Evolutionary conservation across 2,113 vertebrate genomes (phyloP), one percentile per base, ranked within the genome.

Genomic region (Ptychochromis oligacanthus): DNA sequence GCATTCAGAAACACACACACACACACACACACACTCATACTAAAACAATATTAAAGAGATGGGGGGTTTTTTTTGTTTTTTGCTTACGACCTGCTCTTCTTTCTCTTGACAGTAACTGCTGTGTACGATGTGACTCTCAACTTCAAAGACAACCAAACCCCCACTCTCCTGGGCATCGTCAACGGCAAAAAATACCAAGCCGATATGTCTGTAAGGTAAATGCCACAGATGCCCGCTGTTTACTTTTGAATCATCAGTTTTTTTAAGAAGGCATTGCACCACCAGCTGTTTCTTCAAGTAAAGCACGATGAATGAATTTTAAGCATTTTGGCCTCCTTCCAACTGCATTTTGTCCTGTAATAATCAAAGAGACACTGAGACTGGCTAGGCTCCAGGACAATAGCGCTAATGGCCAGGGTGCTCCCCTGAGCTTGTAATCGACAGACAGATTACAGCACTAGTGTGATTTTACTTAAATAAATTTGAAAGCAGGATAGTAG

Each of bases 121-220:
- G 97, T 99, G 40, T 99, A 99, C 6, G 98, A 99, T 14, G 98
- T 99, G 88, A 99, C 98, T 17, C 95, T 99, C 64, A 99, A 99
- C 93, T 99, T 99, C 95, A 96, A 97, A 95, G 97, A 97, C 90
- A 98, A 98, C 88, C 97, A 99, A 90, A 99, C 96, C 84, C 98
- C 98, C 0, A 99, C 98, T 11, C 94, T 99, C 87, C 94, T 99
- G 93, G 97, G 98, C 74, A 99, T 99, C 80, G 95, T 99, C 83
- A 97, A 97, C 2, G 98, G 98, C 79, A 98, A 99, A 95, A 97
- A 97, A 91, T 99, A 99, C 26, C 96, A 96, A 95, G 98, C 98
- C 1, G 98, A 99, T 95, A 94, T 99, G 98, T 97, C 96, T 77
- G 94, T 99, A 82, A 97, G 97, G 98, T 99, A 95, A 97, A 82